These are phyloP conservation scores for Echinometra lucunter DNA, from an alignment of 53 echinoderm and acorn worm genomes.

Conservation along the genomic window DNA sequence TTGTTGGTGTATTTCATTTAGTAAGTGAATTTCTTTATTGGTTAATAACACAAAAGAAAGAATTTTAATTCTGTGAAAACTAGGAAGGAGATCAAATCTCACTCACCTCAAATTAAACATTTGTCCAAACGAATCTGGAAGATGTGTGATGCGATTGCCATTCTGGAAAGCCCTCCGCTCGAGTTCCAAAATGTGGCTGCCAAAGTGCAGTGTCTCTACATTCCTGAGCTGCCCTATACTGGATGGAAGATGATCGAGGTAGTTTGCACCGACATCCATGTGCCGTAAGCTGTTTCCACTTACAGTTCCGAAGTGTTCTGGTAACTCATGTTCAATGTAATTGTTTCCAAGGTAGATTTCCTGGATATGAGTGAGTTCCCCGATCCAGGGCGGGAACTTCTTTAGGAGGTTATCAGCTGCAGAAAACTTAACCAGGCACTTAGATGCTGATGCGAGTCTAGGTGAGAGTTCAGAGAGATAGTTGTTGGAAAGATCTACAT, in stretches of 20 bases:
- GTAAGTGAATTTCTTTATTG: no score
- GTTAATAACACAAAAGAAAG: no score
- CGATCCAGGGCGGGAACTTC: conserved; percentile 84
- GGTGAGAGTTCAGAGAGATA: conserved; percentile 67
- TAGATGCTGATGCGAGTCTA: conserved; percentile 70
- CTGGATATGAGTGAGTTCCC: conserved; percentile 74
- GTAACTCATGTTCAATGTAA: conserved; percentile 67
- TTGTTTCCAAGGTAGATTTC: conserved; percentile 84
- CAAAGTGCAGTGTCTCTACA: conserved; percentile 84
- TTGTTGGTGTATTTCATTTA: no score
- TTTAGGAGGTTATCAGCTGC: conserved; percentile 76
- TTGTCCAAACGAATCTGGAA: conserved; percentile 86
- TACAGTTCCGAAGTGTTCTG: conserved; percentile 77
- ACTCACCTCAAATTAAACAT: conserved; percentile 69
- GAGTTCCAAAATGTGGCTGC: conserved; percentile 85
- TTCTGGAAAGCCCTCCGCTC: conserved; percentile 91
- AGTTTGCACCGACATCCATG: conserved; percentile 90
- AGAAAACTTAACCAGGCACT: conserved; percentile 71
- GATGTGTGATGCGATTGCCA: conserved; percentile 86
- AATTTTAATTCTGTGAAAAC: no score
- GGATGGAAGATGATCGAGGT: conserved; percentile 78
- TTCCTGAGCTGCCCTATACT: conserved; percentile 76
- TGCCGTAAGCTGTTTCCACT: conserved; percentile 70
- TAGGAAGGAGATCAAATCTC: no score
- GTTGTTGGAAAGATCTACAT: conserved; percentile 85